Base-by-base conservation (phyloP, 2,113 vertebrate genomes). In the Axis porcinus region DNA sequence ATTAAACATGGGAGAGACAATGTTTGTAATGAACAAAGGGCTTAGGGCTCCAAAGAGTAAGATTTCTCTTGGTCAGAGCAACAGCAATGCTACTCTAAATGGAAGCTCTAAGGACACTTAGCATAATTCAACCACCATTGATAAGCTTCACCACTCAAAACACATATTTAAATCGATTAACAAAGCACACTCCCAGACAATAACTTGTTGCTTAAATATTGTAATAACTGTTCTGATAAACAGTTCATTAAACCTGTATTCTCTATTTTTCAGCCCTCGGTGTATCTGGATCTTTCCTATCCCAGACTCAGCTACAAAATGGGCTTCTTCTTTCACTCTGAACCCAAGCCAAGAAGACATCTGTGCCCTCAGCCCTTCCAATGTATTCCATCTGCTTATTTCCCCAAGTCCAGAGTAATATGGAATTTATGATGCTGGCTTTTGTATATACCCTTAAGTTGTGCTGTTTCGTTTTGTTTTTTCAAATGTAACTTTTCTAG, bases 261-360 rank as follows among this genome's bases (percentile, higher is more conserved):
- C 76, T 93, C 90, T 36, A 55, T 78, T 95, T 94, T 90, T 79
- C 67, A 94, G 78, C 62, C 50, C 52, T 85, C 11, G 3, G 0
- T 28, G 30, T 55, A 84, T 67, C 95, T 94, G 79, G 93, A 79
- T 50, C n/a, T 83, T 84, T 89, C 76, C 82, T 50, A 58, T 45
- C 92, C 91, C 40, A 92, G 58, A 62, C 58, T 70, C 64, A 70
- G 83, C 89, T 85, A 89, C 95, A 94, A 90, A 90, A 90, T 25
- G 82, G 90, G 93, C 54, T 97, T 33, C 97, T 97, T 92, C 95
- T 89, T 91, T 89, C 27, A 43, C n/a, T 83, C 81, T 97, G 97
- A 98, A 97, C 62, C 9, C 78, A 86, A 74, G 97, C 97, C 97
- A 98, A 89, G 96, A 96, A 96, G 97, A 98, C 96, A 97, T 97